These are phyloP conservation scores for Clarias batrachus DNA, from an alignment of 2,113 vertebrate genomes.

Conservation along the genomic window DNA sequence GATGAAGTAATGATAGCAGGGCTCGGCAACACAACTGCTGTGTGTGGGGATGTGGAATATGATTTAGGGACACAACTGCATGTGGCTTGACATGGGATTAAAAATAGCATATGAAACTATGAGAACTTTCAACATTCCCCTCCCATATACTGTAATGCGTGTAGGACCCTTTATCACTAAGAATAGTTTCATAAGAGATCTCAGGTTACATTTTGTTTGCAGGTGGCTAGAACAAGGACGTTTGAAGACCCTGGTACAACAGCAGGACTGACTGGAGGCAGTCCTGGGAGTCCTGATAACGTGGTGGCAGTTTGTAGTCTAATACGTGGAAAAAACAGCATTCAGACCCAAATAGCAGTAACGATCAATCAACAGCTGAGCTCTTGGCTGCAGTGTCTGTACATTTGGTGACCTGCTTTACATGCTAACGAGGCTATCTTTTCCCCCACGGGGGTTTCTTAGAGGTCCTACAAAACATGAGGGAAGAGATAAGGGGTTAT, in stretches of 20 bases:
- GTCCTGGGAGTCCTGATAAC: not conserved
- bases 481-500: not conserved
- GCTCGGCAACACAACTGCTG: not conserved
- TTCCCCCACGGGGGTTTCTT: not conserved
- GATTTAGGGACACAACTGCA: not conserved
- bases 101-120: not conserved
- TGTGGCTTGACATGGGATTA: not conserved
- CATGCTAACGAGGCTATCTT: not conserved
- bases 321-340: not conserved
- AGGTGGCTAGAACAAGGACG: not conserved
- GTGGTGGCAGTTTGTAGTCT: not conserved
- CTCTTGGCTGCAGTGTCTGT: not conserved
- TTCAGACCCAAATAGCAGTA: no score
- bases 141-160: not conserved
- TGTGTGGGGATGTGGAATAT: not conserved
- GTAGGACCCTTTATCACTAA: not conserved
- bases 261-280: not conserved
- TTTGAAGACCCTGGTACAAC: not conserved
- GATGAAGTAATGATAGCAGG: not conserved
- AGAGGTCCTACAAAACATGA: not conserved
- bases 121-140: not conserved
- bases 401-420: not conserved
- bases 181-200: not conserved
- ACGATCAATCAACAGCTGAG: not conserved
- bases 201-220: not conserved